Evolutionary conservation across 2,888 invertebrate genomes (phyloP).

Genomic region (Trissolcus japonicus): DNA sequence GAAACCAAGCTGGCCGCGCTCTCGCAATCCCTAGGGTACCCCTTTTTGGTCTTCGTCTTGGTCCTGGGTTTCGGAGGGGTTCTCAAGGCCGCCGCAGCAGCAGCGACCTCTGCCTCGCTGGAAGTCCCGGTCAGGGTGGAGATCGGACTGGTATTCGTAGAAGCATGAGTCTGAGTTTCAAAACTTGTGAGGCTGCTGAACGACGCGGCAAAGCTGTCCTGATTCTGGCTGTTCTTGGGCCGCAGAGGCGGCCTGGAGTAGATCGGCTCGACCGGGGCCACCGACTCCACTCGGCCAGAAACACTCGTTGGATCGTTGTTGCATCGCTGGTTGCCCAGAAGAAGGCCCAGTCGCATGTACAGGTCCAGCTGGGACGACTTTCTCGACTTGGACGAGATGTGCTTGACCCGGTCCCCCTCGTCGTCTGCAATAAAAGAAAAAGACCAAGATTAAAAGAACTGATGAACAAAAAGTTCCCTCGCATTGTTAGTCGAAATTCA

Average conservation of each 20-base stretch:
- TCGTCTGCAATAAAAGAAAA: constrained; percentile 79
- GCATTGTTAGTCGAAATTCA: too few relatives aligned
- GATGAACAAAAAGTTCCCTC: too few relatives aligned
- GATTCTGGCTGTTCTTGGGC: constrained; percentile 62
- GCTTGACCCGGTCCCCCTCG: constrained; percentile 84
- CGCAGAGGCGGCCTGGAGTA: constrained; percentile 60
- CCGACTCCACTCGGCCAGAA: constrained; percentile 47
- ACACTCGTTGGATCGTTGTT: constrained; percentile 40
- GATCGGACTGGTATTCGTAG: constrained; percentile 92
- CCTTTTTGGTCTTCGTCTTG: constrained; percentile 66
- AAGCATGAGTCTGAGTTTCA: constrained; percentile 82
- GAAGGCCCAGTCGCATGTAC: constrained; percentile 88
- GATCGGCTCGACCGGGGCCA: constrained; percentile 48
- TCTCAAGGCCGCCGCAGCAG: constrained; percentile 72
- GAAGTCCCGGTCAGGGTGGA: constrained; percentile 92
- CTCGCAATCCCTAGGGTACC: constrained; percentile 77
- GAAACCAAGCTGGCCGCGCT: constrained; percentile 77
- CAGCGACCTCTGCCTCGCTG: constrained; percentile 79
- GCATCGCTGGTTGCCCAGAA: constrained; percentile 80
- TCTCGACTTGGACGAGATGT: constrained; percentile 75
- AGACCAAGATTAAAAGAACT: background rate
- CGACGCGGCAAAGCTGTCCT: constrained; percentile 74
- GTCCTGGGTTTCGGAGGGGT: constrained; percentile 74
- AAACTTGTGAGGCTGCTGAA: constrained; percentile 79
- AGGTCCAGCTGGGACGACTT: constrained; percentile 84